Evolutionary conservation across 2,888 invertebrate species (phyloP).

Genomic region (Stictocephala bisonia): DNA sequence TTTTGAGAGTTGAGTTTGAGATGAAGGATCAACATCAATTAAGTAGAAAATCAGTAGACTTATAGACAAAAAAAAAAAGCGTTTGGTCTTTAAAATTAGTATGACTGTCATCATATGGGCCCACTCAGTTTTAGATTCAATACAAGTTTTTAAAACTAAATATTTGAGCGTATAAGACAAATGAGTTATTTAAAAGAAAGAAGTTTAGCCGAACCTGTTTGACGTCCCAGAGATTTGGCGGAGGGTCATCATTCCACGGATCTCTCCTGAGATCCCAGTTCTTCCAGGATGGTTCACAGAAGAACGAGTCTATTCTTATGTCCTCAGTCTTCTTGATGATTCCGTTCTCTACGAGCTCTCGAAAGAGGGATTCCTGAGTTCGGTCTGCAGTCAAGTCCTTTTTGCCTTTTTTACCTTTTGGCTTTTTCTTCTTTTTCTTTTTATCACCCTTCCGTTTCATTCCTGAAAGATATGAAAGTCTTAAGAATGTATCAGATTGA

Average conservation of each 20-base stretch:
- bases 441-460: conserved; percentile 74
- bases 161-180: no score
- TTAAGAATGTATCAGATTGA: background rate
- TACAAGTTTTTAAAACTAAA: no score
- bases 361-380: conserved; percentile 74
- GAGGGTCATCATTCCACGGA: conserved; percentile 64
- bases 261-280: conserved; percentile 68
- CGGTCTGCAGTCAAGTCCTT: conserved; percentile 75
- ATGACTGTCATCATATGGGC: no score
- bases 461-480: conserved; percentile 71
- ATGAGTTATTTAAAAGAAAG: no score
- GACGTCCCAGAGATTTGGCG: conserved; percentile 72
- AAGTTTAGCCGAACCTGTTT: no score
- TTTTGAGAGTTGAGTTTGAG: no score
- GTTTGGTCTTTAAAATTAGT: no score
- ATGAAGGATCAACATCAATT: no score
- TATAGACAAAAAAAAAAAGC: no score
- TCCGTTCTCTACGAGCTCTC: conserved; percentile 76
- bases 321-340: conserved; percentile 75
- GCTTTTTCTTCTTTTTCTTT: conserved; percentile 47
- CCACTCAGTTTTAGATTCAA: no score
- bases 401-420: conserved; percentile 62
- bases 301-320: conserved; percentile 71
- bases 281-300: conserved; percentile 76
- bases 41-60: no score